Conservation (phyloP, 2,113 vertebrate species). For the Mustelus asterias region DNA sequence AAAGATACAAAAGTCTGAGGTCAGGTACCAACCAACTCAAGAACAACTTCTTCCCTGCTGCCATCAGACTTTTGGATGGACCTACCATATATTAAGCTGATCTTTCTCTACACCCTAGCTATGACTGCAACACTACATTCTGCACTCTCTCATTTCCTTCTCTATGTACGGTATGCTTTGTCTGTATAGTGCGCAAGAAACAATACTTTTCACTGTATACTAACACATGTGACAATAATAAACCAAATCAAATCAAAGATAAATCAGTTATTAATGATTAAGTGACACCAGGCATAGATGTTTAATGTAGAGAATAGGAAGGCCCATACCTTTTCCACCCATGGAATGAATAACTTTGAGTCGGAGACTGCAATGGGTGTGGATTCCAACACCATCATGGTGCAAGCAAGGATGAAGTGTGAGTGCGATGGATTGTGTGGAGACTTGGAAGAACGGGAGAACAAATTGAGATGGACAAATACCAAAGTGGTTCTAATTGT, state of each 20-base stretch:
- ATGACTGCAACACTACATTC: too few relatives aligned
- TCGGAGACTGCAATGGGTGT: neutral
- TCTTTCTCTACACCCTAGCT: too few relatives aligned
- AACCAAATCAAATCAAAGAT: neutral
- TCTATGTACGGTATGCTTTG: too few relatives aligned
- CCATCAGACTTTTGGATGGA: too few relatives aligned
- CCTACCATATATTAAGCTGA: too few relatives aligned
- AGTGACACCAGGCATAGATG: neutral
- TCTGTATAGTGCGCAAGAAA: too few relatives aligned
- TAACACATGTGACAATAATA: too few relatives aligned
- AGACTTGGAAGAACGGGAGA: neutral
- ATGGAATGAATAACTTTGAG: neutral
- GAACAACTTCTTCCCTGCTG: too few relatives aligned
- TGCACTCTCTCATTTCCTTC: too few relatives aligned
- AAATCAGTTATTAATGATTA: neutral
- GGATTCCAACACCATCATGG: neutral
- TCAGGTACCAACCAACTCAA: too few relatives aligned
- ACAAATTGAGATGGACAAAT: neutral
- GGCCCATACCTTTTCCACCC: neutral
- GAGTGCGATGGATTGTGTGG: neutral
- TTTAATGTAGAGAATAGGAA: neutral
- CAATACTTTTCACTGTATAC: too few relatives aligned
- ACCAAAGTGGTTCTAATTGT: neutral
- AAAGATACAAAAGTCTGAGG: too few relatives aligned
- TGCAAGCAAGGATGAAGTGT: neutral